These are phyloP conservation scores for Nomia melanderi DNA, from an alignment of 1,140 invertebrate species.

Conservation along the genomic window DNA sequence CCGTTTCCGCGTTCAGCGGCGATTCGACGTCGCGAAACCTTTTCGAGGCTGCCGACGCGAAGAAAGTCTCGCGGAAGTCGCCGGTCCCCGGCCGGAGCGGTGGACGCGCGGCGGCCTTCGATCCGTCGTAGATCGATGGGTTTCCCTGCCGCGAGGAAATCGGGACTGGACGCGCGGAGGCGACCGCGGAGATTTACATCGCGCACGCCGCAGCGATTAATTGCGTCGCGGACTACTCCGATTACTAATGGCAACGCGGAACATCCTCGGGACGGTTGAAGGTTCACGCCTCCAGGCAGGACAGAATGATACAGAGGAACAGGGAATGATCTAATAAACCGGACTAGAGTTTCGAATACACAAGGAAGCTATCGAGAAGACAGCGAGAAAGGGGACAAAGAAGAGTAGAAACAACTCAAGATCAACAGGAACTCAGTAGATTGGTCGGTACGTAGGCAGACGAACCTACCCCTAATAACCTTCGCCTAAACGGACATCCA, in stretches of 20 bases:
- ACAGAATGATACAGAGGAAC: neutral
- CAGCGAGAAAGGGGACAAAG: too few relatives aligned
- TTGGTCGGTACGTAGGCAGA: too few relatives aligned
- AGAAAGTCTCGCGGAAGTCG: conserved; percentile 20
- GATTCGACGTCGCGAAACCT: neutral
- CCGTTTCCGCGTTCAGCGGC: neutral
- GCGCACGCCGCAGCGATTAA: neutral
- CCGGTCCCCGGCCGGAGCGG: neutral
- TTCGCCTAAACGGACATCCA: too few relatives aligned
- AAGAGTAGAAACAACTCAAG: too few relatives aligned
- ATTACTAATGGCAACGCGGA: neutral
- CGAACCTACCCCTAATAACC: too few relatives aligned
- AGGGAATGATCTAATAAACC: too few relatives aligned
- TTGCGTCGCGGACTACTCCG: neutral
- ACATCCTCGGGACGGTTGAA: too few relatives aligned
- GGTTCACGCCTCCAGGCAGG: too few relatives aligned
- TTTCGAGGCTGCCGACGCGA: neutral
- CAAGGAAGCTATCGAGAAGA: too few relatives aligned
- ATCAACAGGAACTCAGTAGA: too few relatives aligned
- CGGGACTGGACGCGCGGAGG: neutral
- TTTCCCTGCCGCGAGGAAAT: neutral
- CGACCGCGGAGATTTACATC: neutral
- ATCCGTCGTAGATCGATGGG: conserved; percentile 30
- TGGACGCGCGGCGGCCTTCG: conserved; percentile 6
- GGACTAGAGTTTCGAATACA: too few relatives aligned